Base-by-base conservation (phyloP, 1,140 invertebrate species). In the Cyphomyrmex costatus region DNA sequence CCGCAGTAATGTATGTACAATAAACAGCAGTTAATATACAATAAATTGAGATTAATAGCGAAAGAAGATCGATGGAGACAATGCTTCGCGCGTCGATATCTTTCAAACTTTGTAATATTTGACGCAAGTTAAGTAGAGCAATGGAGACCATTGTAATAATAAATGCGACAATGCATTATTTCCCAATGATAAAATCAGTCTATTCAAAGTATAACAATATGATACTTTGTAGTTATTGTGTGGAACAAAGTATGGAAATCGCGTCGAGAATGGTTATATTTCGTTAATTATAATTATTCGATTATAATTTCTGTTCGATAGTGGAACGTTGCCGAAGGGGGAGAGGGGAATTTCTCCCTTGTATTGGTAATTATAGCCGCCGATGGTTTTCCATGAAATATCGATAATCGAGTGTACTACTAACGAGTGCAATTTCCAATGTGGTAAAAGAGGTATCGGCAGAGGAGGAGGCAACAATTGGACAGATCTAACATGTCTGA, bases 401-500 rank as follows among this genome's bases (percentile, higher is more conserved):
- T 60, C 68, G 79, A 60, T 73, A 73, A 74, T 83, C 68, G 79
- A n/a, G 68, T 16, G 36, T 61, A 61, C 46, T 63, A 30, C 53
- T 74, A 83, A 83, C 79, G 68, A 73, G 51, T 14, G 51, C 51
- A 68, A 61, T 61, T 83, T 60, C 53, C 79, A 60, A 49, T 49
- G 19, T n/a, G 53, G 79, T 12, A 42, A 74, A 49, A 74, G 66
- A 82, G 65, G 19, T 24, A 33, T 6, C 36, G 24, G 79, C 8
- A 6, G 61, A 71, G 51, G 21, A 60, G 53, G 66, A 73, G 68
- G 27, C 24, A 24, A 46, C 79, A 49, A 83, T 83, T 83, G 36
- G 79, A 83, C 79, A 83, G 79, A 83, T 83, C 79, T 83, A 83
- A 83, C 68, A 42, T 83, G 68, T 83, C 68, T 74, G 79, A 83